Percentiles rank a stretch among this genome's conserved stretches.
These are phyloP conservation scores for Sminthurinus signatus DNA, from an alignment of 1,140 invertebrate genomes.

Conservation along the genomic window DNA sequence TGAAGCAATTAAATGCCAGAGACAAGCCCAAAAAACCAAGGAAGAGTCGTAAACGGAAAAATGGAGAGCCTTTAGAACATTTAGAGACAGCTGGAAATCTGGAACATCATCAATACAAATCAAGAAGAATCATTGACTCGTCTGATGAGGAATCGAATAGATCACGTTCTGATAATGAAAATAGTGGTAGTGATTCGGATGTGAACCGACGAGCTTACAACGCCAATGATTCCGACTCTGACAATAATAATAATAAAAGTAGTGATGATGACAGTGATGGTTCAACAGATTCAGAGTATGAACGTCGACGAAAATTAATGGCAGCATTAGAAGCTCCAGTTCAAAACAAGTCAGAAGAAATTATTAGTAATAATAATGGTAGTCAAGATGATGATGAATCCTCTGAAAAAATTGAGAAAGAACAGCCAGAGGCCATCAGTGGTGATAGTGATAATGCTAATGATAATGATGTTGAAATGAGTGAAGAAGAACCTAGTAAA, in stretches of 20 bases:
- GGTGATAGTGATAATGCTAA: background rate
- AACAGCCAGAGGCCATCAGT: background rate
- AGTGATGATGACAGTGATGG: no score
- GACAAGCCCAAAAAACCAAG: background rate
- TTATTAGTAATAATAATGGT: no score
- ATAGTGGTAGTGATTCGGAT: background rate
- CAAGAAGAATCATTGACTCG: background rate
- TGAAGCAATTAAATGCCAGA: background rate
- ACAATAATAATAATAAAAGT: no score
- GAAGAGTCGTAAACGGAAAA: background rate
- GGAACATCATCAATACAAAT: background rate
- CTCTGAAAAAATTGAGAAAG: background rate
- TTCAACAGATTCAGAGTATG: no score
- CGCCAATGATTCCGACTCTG: no score
- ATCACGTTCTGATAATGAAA: background rate
- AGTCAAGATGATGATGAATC: background rate
- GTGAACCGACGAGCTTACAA: background rate
- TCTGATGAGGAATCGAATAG: conserved; percentile 9
- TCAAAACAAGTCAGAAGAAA: background rate
- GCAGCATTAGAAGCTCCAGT: background rate
- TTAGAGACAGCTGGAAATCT: no score
- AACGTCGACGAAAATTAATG: no score
- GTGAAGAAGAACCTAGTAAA: background rate
- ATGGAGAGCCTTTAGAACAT: no score
- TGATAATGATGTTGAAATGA: background rate